These are phyloP conservation scores for Eucidaris tribuloides DNA, from an alignment of 35 echinoderm and acorn worm species.

Conservation along the genomic window DNA sequence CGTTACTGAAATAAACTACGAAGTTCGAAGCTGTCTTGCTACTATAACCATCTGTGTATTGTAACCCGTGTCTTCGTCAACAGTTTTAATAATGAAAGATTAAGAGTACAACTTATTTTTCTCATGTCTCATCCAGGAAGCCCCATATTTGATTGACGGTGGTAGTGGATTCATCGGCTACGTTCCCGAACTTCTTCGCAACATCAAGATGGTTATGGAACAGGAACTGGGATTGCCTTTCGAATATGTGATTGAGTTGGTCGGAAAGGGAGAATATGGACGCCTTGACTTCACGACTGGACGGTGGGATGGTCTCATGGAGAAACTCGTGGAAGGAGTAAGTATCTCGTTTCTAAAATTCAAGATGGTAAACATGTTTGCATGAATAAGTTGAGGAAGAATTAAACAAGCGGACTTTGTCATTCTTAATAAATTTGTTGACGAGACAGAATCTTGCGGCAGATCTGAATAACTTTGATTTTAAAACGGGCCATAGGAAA, in stretches of 20 bases:
- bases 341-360: no score
- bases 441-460: background rate
- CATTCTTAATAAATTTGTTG: background rate
- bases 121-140: constrained; percentile 41
- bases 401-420: background rate
- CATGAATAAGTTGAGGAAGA: background rate
- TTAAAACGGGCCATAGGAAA: no score
- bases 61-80: no score
- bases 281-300: constrained; percentile 52
- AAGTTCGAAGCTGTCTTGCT: no score
- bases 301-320: constrained; percentile 84
- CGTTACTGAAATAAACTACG: background rate
- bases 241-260: constrained; percentile 71
- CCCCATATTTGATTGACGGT: constrained; percentile 81
- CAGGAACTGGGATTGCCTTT: constrained; percentile 61
- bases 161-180: constrained; percentile 62
- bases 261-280: constrained; percentile 77
- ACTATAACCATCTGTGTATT: no score
- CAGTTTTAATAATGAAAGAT: background rate
- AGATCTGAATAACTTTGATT: background rate
- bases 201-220: constrained; percentile 61
- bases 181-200: constrained; percentile 53
- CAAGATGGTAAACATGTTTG: no score
- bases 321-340: constrained; percentile 77
- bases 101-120: background rate